Evolutionary conservation across 1,140 invertebrate genomes (phyloP), one percentile per base, ranked within the genome.

Genomic region (Lucilia cuprina): DNA sequence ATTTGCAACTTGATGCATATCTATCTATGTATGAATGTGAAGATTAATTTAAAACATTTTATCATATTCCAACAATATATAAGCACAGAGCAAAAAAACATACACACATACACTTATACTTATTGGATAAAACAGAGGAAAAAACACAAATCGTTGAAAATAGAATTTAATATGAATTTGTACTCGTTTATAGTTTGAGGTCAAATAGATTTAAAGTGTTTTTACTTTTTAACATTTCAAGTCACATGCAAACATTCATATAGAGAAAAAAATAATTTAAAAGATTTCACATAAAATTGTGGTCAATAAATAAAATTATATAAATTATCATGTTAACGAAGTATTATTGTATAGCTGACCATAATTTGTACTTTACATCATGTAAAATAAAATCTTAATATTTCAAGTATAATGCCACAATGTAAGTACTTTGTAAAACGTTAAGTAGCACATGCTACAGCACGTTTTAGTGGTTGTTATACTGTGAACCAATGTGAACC

Each of bases 21-120:
- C 35, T 34, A 12, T 30, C 25, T 30, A 30, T 30, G 25, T 30
- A 30, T 60, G n/a, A 7, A 60, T 21, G 41, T 49, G 77, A 50
- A 80, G 77, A 80, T 80, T 80, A 80, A 80, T 80, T 80, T 80
- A 80, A 80, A 80, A 21, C 50, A 49, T 80, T 80, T 80, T 80
- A 80, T 80, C 41, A 80, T 80, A 49, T 13, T 49, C 9, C 41
- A 2, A 10, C 34, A n/a, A 47, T 2, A 49, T 25, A 80, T n/a
- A 9, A 47, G 9, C 9, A 41, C 5, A 41, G 21, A 49, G 25
- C 21, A 80, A 49, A 50, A 60, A 19, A 21, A 70, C 19, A 70
- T 5, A 5, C 41, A 41, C 41, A 41, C 41, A 41, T 8, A 5
- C n/a, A n/a, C n/a, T n/a, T n/a, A 41, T 8, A 41, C 3, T 41